Conservation (phyloP, 2,888 invertebrate genomes). For the Cephus spinipes region DNA sequence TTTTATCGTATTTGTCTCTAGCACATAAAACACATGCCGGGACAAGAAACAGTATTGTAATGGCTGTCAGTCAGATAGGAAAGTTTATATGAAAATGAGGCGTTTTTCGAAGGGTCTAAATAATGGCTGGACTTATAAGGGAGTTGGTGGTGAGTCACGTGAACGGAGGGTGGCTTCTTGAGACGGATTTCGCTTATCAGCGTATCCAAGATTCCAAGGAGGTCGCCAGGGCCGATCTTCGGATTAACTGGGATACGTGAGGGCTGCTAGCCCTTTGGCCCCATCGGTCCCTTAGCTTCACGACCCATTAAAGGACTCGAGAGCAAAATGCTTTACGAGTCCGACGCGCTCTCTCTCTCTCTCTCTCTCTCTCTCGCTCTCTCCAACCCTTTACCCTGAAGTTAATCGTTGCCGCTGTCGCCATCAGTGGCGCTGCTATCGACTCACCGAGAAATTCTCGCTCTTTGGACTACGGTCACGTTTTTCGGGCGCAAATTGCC, state of each 20-base stretch:
- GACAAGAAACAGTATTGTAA: neutral
- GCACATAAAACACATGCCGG: neutral
- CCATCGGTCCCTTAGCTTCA: neutral
- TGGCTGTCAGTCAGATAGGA: neutral
- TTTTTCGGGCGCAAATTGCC: conserved; percentile 10
- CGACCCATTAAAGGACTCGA: neutral
- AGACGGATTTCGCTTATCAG: neutral
- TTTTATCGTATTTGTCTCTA: neutral
- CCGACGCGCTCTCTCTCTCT: neutral
- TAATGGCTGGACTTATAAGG: neutral
- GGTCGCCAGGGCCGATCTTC: neutral
- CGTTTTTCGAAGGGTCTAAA: neutral
- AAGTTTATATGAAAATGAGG: neutral
- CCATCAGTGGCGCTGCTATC: neutral
- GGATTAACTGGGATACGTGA: neutral
- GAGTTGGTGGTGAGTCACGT: neutral
- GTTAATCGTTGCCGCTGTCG: neutral
- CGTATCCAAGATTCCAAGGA: neutral
- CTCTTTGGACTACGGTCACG: conserved; percentile 8
- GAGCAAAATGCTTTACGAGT: neutral
- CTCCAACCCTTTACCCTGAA: neutral
- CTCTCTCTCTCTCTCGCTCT: conserved; percentile 15
- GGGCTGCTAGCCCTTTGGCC: neutral
- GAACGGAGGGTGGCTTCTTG: neutral
- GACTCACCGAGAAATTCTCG: neutral